Percentiles rank a stretch among this genome's conserved stretches.
Evolutionary conservation across 37 sponge, comb jelly and placozoan species (phyloP).

Genomic region (Bolinopsis microptera): DNA sequence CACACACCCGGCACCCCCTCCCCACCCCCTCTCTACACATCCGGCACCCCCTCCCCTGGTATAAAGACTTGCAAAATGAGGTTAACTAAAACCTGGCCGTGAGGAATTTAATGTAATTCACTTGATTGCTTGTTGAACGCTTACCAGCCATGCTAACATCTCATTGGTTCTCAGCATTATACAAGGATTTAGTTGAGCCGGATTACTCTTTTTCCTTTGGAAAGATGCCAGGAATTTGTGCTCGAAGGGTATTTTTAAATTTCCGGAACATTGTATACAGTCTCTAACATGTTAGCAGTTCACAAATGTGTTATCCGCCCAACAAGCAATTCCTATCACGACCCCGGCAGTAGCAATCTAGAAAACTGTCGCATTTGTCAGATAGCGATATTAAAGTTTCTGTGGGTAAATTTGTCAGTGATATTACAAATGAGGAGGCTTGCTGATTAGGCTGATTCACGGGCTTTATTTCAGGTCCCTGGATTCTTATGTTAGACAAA

Average conservation of each 20-base stretch:
- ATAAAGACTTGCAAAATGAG: neutral
- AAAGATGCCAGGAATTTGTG: neutral
- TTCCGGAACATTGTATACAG: neutral
- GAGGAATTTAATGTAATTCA: neutral
- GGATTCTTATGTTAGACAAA: neutral
- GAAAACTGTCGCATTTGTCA: neutral
- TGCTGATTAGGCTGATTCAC: too few relatives aligned
- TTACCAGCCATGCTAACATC: neutral
- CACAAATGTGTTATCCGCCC: neutral
- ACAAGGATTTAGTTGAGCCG: neutral
- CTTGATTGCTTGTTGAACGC: slow-evolving; percentile 41
- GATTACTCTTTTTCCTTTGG: neutral
- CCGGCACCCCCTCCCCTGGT: too few relatives aligned
- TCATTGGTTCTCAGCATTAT: neutral
- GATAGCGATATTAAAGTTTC: neutral
- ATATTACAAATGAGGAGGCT: neutral
- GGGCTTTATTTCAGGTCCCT: neutral
- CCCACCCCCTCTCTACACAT: too few relatives aligned
- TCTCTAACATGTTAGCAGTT: neutral
- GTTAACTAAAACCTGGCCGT: neutral
- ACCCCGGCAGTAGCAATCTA: neutral
- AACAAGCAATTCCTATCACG: too few relatives aligned
- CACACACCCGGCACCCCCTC: too few relatives aligned
- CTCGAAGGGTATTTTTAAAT: neutral
- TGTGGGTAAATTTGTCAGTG: neutral